These are phyloP conservation scores for Crambe crambe DNA, from an alignment of 37 sponge, comb jelly and placozoan species.

Conservation along the genomic window DNA sequence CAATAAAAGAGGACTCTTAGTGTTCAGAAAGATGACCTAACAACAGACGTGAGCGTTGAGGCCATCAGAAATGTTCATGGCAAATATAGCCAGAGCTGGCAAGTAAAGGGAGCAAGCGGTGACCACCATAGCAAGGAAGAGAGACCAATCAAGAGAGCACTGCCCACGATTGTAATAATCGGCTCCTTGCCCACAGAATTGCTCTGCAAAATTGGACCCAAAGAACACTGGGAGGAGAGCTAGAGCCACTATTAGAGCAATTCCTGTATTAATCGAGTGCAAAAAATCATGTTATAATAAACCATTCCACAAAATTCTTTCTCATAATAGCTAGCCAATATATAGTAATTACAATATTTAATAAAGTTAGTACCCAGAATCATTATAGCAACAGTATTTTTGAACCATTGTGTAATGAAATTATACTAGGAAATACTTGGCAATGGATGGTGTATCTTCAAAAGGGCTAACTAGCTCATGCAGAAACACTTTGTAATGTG, in stretches of 20 bases:
- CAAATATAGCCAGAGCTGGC: conserved; percentile 72
- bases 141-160: conserved; percentile 61
- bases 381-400: too few relatives aligned
- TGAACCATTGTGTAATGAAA: too few relatives aligned
- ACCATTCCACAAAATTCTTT: not conserved
- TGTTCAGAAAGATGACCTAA: not conserved
- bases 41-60: conserved; percentile 64
- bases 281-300: too few relatives aligned
- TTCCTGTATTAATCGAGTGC: too few relatives aligned
- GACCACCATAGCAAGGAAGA: conserved; percentile 61
- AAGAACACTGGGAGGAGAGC: conserved; percentile 62
- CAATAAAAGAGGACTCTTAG: too few relatives aligned
- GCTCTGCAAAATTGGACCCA: conserved; percentile 51
- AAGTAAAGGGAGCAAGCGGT: conserved; percentile 64
- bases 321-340: too few relatives aligned
- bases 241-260: conserved; percentile 43
- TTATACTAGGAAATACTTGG: too few relatives aligned
- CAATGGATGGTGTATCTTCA: too few relatives aligned
- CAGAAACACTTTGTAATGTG: too few relatives aligned
- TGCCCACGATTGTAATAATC: conserved; percentile 55
- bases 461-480: too few relatives aligned
- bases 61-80: conserved; percentile 81
- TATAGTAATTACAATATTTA: too few relatives aligned
- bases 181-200: conserved; percentile 54
- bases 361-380: too few relatives aligned